Evolutionary conservation across 2,113 vertebrate species (phyloP).

Genomic region (Strix uralensis): DNA sequence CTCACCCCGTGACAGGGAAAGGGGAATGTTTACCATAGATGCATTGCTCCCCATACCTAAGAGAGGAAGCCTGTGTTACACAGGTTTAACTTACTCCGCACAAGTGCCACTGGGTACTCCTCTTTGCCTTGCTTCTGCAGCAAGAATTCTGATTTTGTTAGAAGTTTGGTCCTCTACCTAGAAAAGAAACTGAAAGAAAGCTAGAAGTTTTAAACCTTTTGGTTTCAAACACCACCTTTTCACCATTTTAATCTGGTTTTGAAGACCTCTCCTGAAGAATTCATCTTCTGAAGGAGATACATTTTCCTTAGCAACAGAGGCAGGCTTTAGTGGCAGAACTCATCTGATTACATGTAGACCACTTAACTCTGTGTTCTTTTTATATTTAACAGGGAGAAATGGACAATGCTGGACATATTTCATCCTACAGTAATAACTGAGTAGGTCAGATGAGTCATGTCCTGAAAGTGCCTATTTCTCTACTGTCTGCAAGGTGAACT

Average conservation of each 20-base stretch:
- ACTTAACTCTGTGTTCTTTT: background rate
- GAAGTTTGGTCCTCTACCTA: background rate
- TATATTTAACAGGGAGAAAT: background rate
- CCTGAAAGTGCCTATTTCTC: background rate
- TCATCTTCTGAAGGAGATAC: background rate
- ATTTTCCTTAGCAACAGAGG: background rate
- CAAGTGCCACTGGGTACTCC: background rate
- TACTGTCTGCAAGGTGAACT: background rate
- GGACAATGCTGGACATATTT: background rate
- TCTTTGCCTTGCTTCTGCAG: background rate
- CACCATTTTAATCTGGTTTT: background rate
- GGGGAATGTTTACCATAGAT: background rate
- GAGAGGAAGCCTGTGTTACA: background rate
- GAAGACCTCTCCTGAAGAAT: background rate
- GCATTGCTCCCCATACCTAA: background rate
- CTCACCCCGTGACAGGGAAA: background rate
- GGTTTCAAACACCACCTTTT: background rate
- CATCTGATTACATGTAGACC: background rate
- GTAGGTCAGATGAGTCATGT: background rate
- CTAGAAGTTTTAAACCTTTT: background rate
- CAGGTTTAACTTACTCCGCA: background rate
- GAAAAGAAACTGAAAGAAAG: background rate
- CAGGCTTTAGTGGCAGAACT: background rate
- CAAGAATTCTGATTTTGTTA: background rate
- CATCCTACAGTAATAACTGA: background rate